Percentiles rank a stretch among this genome's conserved stretches.
These are phyloP conservation scores for Motacilla alba DNA, from an alignment of 2,113 vertebrate genomes.

Conservation along the genomic window DNA sequence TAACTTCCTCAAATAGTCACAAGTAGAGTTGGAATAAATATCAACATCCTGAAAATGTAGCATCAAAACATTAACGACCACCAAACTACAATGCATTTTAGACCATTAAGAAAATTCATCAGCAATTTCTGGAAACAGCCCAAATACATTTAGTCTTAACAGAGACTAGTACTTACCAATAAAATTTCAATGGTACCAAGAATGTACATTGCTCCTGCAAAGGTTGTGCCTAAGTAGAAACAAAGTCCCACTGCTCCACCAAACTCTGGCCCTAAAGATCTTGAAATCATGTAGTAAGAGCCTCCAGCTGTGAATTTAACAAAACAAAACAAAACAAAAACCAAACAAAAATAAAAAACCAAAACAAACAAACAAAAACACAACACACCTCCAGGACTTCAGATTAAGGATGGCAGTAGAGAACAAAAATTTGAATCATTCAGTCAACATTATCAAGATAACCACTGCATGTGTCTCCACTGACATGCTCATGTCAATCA, in stretches of 20 bases:
- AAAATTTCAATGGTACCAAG: constrained; percentile 97
- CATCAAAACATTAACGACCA: neutral
- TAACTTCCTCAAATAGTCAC: neutral
- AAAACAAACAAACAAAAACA: neutral
- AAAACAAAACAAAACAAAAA: neutral
- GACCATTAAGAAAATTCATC: neutral
- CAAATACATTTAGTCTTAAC: neutral
- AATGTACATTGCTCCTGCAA: constrained; percentile 97
- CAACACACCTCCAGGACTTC: neutral
- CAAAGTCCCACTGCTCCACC: constrained; percentile 97
- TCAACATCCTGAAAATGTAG: neutral
- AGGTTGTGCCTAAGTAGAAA: constrained; percentile 97
- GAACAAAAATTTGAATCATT: neutral
- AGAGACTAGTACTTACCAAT: constrained; percentile 80
- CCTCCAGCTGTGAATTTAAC: constrained; percentile 84
- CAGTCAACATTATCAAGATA: neutral
- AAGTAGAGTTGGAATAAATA: neutral
- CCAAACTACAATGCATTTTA: neutral
- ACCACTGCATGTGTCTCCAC: neutral
- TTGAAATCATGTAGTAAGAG: constrained; percentile 99
- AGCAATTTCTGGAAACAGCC: neutral
- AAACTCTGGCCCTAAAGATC: constrained; percentile 95
- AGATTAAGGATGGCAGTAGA: neutral
- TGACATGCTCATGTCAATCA: neutral
- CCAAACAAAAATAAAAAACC: neutral